Base-by-base conservation (phyloP, 2,113 vertebrate species). In the Symphodus melops region DNA sequence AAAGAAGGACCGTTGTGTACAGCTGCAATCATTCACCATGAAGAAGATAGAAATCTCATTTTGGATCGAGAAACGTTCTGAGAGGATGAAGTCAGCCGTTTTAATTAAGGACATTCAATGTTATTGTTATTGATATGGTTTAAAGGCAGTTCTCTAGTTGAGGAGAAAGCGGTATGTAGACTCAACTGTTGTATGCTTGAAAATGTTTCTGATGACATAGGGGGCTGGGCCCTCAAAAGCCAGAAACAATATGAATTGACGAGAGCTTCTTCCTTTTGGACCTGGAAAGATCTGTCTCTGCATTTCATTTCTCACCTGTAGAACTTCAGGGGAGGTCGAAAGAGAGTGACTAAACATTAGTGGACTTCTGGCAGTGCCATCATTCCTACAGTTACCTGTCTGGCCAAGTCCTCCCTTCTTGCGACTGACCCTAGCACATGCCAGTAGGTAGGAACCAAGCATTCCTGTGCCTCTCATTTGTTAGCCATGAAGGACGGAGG, bases 161-260 rank as follows among this genome's bases (percentile, higher is more conserved):
- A 86, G 75, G 72, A 88, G 73, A 78, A 68, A 82, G 55, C 68
- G 68, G 69, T 80, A 42, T 53, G 67, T 79, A 49, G 62, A 74
- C 56, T 55, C 33, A 52, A 28, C 77, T 76, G 71, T 88, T 72
- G 68, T 75, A 62, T 83, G 81, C 88, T 89, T 76, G 63, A 75
- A 60, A 72, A 74, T 25, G 81, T 90, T 90, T 81, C 89, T 80
- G 92, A 83, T 85, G 82, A 88, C 86, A 33, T 84, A 36, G 70
- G 87, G 93, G 94, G 93, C 92, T 90, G 94, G 92, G 91, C 90
- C 93, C 92, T 88, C 89, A 72, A 74, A 88, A 89, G 86, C 91
- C 61, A 21, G 75, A 86, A 84, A 78, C 76, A 0, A 77, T 82
- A 75, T 53, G 65, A 89, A 77, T 73, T 56, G 53, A 82, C 9